Evolutionary conservation across 2,797 vertebrate genomes (phyloP).

Genomic region (Leptoclinus maculatus): DNA sequence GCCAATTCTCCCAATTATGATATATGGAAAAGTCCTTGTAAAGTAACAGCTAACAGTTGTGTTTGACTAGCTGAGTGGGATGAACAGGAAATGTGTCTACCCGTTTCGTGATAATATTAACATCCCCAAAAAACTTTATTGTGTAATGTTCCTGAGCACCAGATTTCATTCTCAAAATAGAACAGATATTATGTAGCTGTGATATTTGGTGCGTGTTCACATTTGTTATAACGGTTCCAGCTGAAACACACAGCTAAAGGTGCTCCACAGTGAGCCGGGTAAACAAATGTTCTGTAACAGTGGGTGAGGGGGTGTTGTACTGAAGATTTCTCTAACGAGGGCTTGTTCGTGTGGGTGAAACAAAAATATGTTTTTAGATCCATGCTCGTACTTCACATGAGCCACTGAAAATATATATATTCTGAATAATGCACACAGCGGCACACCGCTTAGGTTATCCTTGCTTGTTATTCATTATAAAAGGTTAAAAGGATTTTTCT

Average conservation of each 20-base stretch:
- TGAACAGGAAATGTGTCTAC: neutral
- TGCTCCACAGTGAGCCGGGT: neutral
- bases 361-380: slow-evolving; percentile 44
- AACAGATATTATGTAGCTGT: neutral
- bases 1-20: neutral
- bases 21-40: neutral
- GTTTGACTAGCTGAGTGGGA: neutral
- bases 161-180: neutral
- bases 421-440: slow-evolving; percentile 50
- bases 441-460: slow-evolving; percentile 45
- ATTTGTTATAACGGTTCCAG: slow-evolving; percentile 1
- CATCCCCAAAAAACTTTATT: neutral
- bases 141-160: neutral
- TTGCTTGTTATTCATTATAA: slow-evolving; percentile 55
- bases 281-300: slow-evolving; percentile 52
- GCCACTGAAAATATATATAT: slow-evolving; percentile 31
- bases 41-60: neutral
- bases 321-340: slow-evolving; percentile 46
- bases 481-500: slow-evolving; percentile 53
- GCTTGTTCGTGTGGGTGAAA: slow-evolving; percentile 54
- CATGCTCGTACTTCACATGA: slow-evolving; percentile 24
- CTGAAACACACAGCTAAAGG: neutral
- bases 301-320: slow-evolving; percentile 32
- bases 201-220: neutral
- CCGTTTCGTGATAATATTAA: neutral